Conservation (phyloP, 2,797 vertebrate genomes). For the Nothura maculosa region DNA sequence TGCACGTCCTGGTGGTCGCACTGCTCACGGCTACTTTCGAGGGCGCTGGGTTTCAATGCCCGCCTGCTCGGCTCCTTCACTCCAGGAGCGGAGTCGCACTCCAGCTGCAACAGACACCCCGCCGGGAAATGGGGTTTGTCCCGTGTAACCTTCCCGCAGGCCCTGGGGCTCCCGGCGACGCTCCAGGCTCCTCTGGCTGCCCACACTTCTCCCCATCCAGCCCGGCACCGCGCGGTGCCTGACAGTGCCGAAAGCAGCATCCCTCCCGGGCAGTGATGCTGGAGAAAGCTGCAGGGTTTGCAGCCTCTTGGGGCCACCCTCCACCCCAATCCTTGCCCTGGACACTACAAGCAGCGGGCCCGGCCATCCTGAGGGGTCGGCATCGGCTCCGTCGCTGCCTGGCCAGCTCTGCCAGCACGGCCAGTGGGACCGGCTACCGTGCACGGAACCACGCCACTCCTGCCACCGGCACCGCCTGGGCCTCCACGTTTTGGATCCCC, state of each 20-base stretch:
- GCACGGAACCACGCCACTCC: background rate
- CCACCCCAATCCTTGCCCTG: background rate
- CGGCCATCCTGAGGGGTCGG: background rate
- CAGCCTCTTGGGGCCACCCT: background rate
- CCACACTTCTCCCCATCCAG: background rate
- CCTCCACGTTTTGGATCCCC: background rate
- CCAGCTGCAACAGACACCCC: accelerated
- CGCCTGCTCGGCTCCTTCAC: background rate
- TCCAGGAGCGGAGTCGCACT: background rate
- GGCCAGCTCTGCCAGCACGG: background rate
- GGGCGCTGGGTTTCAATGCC: background rate
- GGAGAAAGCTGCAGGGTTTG: background rate
- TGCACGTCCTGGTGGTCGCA: background rate
- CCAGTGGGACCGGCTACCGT: background rate
- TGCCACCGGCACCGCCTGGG: background rate
- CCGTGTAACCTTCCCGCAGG: background rate
- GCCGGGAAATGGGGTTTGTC: background rate
- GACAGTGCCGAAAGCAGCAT: background rate
- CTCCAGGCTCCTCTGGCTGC: background rate
- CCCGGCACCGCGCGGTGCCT: background rate
- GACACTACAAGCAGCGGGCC: background rate
- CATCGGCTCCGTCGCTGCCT: background rate
- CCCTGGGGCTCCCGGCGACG: background rate
- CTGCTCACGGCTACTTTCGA: background rate
- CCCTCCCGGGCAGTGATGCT: background rate